phyloP scores from a whole-genome alignment of 2,888 invertebrate genomes.

The Strigamia maritima region DNA sequence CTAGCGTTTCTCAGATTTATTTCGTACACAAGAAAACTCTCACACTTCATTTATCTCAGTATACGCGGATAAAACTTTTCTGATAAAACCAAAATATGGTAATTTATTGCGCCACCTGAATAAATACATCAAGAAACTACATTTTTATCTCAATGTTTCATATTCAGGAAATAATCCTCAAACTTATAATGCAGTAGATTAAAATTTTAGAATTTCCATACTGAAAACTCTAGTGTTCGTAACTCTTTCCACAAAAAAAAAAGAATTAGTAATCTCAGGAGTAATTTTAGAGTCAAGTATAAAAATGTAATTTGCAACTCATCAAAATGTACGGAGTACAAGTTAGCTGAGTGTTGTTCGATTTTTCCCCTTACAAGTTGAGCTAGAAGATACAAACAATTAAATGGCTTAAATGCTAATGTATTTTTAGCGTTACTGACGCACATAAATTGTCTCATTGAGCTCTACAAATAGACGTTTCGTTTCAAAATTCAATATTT shows the following conservation, averaged over 20 bases:
- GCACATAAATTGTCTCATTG: background rate
- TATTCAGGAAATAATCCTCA: background rate
- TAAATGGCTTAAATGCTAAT: no score
- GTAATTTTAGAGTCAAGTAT: no score
- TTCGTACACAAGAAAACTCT: slow-evolving; percentile 30
- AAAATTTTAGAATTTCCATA: no score
- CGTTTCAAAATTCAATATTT: background rate
- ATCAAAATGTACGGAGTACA: no score
- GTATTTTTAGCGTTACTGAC: background rate
- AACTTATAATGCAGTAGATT: background rate
- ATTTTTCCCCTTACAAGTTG: no score
- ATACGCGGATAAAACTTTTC: slow-evolving; percentile 2
- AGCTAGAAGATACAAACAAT: no score
- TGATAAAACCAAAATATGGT: slow-evolving; percentile 8
- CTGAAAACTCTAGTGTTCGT: no score
- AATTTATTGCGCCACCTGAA: background rate
- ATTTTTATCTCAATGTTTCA: background rate
- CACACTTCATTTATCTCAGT: slow-evolving; percentile 23
- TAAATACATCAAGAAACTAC: background rate
- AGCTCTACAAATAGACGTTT: background rate
- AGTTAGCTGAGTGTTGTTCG: no score
- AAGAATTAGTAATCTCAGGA: no score
- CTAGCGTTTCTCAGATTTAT: slow-evolving; percentile 31
- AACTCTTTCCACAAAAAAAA: no score
- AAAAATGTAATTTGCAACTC: no score